These are phyloP conservation scores for Argopecten irradians DNA, from an alignment of 1,140 invertebrate genomes.

Conservation along the genomic window DNA sequence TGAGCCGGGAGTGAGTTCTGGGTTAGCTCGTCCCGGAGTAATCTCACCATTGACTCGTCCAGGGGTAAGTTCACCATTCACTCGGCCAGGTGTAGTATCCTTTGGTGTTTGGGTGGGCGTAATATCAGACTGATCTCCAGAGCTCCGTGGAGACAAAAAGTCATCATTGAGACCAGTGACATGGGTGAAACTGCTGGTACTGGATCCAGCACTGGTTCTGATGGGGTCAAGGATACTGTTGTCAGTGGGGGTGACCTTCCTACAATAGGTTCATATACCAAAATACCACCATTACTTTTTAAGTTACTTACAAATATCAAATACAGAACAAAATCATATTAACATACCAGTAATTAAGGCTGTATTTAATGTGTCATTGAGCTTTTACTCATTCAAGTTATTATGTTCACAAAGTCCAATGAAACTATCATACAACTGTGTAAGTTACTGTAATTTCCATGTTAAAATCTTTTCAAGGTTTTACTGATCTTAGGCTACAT, in stretches of 20 bases:
- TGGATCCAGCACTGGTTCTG: conserved; percentile 56
- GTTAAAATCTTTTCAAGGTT: no score
- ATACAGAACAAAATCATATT: no score
- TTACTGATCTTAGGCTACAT: no score
- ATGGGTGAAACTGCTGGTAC: conserved; percentile 74
- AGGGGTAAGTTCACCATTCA: conserved; percentile 53
- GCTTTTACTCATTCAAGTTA: no score
- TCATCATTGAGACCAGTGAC: conserved; percentile 73
- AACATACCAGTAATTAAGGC: no score
- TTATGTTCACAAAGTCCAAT: no score
- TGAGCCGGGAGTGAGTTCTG: conserved; percentile 61
- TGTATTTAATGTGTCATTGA: no score
- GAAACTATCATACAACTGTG: no score
- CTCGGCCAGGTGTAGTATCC: conserved; percentile 17
- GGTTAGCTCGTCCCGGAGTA: conserved; percentile 11
- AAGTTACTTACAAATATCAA: no score
- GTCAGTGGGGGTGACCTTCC: conserved; percentile 27
- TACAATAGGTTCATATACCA: background rate
- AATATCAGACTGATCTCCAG: conserved; percentile 54
- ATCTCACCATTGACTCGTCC: conserved; percentile 34
- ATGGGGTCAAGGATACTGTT: conserved; percentile 42
- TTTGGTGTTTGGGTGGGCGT: conserved; percentile 65
- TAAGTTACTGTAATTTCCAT: no score
- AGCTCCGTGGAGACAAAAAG: conserved; percentile 64
- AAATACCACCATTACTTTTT: no score